Conservation (phyloP, 1,140 invertebrate genomes). For the Oedothorax gibbosus region DNA sequence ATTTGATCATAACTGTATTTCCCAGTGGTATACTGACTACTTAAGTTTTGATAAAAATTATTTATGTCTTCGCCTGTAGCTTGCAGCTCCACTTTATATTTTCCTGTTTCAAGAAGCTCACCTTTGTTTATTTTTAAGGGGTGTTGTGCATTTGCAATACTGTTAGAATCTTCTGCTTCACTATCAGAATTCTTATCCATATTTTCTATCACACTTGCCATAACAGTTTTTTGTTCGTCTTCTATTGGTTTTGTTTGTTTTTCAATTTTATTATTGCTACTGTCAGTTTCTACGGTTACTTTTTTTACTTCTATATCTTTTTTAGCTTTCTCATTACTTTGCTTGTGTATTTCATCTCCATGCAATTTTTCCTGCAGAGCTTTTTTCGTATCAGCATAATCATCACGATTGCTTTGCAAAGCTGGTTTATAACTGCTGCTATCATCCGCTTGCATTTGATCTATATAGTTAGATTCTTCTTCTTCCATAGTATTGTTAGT, state of each 20-base stretch:
- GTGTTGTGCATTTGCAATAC: background rate
- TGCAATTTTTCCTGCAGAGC: background rate
- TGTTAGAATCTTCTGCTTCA: background rate
- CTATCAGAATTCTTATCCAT: background rate
- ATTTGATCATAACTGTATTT: background rate
- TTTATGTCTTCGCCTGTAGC: background rate
- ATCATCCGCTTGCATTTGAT: constrained; percentile 2
- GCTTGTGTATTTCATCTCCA: constrained; percentile 1
- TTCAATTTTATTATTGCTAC: constrained; percentile 3
- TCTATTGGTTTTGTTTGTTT: constrained; percentile 1
- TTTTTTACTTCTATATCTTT: background rate
- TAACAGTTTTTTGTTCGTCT: constrained; percentile 1
- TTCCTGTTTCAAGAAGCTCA: too few species aligned
- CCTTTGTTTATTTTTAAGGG: too few species aligned
- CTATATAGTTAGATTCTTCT: constrained; percentile 3
- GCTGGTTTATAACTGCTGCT: background rate
- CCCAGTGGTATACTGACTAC: background rate
- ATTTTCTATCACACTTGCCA: constrained; percentile 2
- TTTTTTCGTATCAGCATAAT: constrained; percentile 3
- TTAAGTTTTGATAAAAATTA: background rate
- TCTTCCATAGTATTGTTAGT: background rate
- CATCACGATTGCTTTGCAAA: constrained; percentile 1
- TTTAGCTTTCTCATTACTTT: background rate
- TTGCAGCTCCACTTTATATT: background rate
- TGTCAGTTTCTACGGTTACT: background rate